Percentiles rank a stretch among this genome's conserved stretches.
Conservation (phyloP, 2,888 invertebrate genomes). For the Sarcophaga rosellei region DNA sequence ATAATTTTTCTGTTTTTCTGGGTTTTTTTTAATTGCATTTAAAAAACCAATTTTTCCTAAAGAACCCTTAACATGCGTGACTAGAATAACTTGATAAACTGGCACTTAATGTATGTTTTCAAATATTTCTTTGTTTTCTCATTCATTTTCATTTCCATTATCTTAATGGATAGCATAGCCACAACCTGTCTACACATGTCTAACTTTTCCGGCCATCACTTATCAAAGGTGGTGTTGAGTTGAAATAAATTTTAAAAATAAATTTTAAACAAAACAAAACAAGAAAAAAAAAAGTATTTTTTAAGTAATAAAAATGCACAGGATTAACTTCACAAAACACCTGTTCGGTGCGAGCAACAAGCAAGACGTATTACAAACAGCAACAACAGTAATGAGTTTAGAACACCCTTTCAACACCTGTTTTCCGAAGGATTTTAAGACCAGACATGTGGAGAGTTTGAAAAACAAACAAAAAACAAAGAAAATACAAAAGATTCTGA, state of each 20-base stretch:
- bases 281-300: not conserved
- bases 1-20: not conserved
- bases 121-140: not conserved
- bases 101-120: not conserved
- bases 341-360: not conserved
- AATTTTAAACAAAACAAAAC: constrained; percentile 19
- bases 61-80: constrained; percentile 4
- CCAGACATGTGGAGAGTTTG: not conserved
- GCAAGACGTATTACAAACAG: not conserved
- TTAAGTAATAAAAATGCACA: not conserved
- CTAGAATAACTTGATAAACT: not conserved
- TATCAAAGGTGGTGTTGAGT: too few species aligned
- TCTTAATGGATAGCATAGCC: not conserved
- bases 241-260: not conserved
- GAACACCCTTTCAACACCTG: not conserved
- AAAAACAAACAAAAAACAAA: not conserved
- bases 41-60: not conserved
- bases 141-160: not conserved
- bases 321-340: not conserved
- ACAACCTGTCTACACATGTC: constrained; percentile 40
- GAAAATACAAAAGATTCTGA: constrained; percentile 29
- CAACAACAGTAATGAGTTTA: not conserved
- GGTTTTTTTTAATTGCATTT: not conserved
- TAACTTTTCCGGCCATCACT: not conserved
- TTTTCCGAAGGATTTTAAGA: not conserved